Percentiles rank a stretch among this genome's conserved stretches.
Evolutionary conservation across 2,113 vertebrate species (phyloP).

Genomic region (Brienomyrus brachyistius): DNA sequence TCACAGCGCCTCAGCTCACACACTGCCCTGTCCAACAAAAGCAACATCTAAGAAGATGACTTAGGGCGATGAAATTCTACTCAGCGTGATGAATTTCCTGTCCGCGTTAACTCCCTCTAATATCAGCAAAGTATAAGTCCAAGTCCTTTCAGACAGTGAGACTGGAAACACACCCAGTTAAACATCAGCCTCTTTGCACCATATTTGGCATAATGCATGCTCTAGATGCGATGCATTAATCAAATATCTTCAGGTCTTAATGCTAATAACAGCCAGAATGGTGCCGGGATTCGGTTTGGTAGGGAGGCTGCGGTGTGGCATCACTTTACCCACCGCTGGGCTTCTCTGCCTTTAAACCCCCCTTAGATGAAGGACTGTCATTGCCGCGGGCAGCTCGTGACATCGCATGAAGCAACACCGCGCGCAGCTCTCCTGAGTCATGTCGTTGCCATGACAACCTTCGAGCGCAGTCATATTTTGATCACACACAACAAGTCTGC

Average conservation of each 20-base stretch:
- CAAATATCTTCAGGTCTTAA: not conserved
- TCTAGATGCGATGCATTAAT: not conserved
- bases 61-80: not conserved
- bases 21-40: constrained; percentile 38
- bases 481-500: not conserved
- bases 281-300: not conserved
- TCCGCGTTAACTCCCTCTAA: not conserved
- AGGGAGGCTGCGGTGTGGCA: not conserved
- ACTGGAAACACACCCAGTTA: not conserved
- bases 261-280: not conserved
- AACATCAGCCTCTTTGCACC: not conserved
- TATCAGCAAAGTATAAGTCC: not conserved
- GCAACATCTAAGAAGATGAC: constrained; percentile 21
- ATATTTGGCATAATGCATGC: not conserved
- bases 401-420: not conserved
- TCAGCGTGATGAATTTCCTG: not conserved
- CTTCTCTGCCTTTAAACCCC: not conserved
- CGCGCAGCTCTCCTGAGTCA: constrained; percentile 15
- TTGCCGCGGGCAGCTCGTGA: not conserved
- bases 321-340: not conserved
- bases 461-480: constrained; percentile 6
- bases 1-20: constrained; percentile 1
- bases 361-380: not conserved
- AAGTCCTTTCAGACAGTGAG: not conserved
- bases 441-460: constrained; percentile 34